Evolutionary conservation across 2,113 vertebrate species (phyloP).

Genomic region (Tupaia tana): DNA sequence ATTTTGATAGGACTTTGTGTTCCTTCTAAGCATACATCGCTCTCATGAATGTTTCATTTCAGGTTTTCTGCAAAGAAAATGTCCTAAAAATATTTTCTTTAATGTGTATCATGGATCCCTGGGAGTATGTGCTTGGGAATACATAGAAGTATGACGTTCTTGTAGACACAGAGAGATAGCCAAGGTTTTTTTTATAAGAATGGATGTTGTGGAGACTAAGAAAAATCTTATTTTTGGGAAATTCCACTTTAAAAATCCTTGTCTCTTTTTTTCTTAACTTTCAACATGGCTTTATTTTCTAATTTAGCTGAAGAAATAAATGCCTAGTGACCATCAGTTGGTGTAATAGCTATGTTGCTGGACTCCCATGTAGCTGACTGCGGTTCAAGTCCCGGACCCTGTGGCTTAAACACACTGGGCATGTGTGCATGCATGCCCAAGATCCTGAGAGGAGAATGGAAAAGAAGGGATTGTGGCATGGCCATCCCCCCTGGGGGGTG

Average conservation of each 20-base stretch:
- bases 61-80: conserved; percentile 8
- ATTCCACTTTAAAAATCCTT: neutral
- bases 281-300: too few relatives aligned
- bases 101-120: neutral
- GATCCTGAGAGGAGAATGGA: too few relatives aligned
- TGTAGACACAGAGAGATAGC: neutral
- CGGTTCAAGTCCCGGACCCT: too few relatives aligned
- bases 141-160: neutral
- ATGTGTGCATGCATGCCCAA: too few relatives aligned
- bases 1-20: conserved; percentile 25
- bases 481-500: too few relatives aligned
- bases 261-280: neutral
- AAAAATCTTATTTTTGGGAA: neutral
- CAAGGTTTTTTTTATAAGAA: neutral
- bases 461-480: too few relatives aligned
- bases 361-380: too few relatives aligned
- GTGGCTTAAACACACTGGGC: too few relatives aligned
- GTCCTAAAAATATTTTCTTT: conserved; percentile 43
- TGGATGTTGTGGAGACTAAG: neutral
- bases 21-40: neutral
- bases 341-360: too few relatives aligned
- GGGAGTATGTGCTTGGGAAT: neutral
- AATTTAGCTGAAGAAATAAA: too few relatives aligned
- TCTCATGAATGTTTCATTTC: conserved; percentile 56
- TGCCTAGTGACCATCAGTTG: too few relatives aligned